These are phyloP conservation scores for Melanitta fusca DNA, from an alignment of 2,797 vertebrate genomes.

Conservation along the genomic window DNA sequence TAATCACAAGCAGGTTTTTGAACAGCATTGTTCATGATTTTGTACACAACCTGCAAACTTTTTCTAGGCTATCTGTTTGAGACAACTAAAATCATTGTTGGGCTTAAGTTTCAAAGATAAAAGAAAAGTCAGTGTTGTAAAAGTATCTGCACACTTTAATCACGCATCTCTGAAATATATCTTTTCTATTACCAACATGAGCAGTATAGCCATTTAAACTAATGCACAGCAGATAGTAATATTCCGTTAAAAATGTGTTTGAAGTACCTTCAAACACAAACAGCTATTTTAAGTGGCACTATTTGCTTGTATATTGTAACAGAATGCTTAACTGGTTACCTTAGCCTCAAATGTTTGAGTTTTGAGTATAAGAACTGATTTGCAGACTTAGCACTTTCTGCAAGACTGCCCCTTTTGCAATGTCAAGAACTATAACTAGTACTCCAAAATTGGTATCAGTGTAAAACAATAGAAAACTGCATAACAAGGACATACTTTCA, in stretches of 20 bases:
- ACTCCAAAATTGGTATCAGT: not conserved
- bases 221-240: not conserved
- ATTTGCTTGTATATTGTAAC: too few species aligned
- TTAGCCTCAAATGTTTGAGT: not conserved
- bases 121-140: not conserved
- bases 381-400: not conserved
- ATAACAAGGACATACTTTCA: slow-evolving; percentile 83
- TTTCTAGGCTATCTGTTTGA: not conserved
- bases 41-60: not conserved
- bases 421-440: not conserved
- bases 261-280: not conserved
- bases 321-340: not conserved
- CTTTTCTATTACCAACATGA: not conserved
- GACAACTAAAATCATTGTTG: not conserved
- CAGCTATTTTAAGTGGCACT: not conserved
- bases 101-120: not conserved
- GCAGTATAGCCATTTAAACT: not conserved
- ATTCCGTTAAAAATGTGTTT: not conserved
- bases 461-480: not conserved
- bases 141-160: not conserved
- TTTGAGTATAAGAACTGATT: not conserved
- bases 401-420: not conserved
- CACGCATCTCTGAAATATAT: not conserved
- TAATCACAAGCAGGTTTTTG: accelerated
- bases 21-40: not conserved